These are phyloP conservation scores for Adrianichthys oophorus DNA, from an alignment of 2,797 vertebrate genomes.

Conservation along the genomic window DNA sequence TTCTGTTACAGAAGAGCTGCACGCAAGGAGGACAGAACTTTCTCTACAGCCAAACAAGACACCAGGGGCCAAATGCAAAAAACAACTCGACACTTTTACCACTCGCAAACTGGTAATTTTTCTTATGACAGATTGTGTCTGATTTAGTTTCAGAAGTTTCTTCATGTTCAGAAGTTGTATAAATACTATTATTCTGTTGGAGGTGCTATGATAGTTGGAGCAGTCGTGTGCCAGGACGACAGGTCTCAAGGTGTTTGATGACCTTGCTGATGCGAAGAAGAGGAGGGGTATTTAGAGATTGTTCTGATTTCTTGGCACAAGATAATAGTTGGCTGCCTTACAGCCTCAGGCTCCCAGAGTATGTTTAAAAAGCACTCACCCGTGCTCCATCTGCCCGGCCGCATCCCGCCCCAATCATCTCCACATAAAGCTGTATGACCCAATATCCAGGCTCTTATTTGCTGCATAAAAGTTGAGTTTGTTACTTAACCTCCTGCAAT, in stretches of 20 bases:
- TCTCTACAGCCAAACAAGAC: conserved; percentile 10
- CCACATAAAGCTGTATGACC: too few relatives aligned
- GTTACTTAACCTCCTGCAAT: too few relatives aligned
- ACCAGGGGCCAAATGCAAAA: conserved; percentile 2
- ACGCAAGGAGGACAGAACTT: conserved; percentile 10
- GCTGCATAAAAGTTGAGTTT: too few relatives aligned
- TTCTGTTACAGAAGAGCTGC: not conserved
- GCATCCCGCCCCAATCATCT: not conserved
- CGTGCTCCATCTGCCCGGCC: not conserved
- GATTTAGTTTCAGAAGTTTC: not conserved
- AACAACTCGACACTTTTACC: not conserved
- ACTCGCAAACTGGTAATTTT: not conserved
- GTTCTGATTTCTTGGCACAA: not conserved
- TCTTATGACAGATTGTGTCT: not conserved
- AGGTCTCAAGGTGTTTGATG: too few relatives aligned
- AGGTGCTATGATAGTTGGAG: not conserved
- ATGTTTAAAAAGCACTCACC: not conserved
- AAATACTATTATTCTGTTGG: not conserved
- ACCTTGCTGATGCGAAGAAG: not conserved
- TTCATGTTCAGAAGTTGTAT: not conserved
- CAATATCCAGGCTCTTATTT: too few relatives aligned
- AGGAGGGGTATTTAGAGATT: not conserved
- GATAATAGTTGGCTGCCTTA: not conserved
- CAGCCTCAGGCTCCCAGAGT: not conserved
- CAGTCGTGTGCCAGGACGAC: too few relatives aligned